Evolutionary conservation across 2,113 vertebrate genomes (phyloP).

Genomic region (Neotoma lepida): DNA sequence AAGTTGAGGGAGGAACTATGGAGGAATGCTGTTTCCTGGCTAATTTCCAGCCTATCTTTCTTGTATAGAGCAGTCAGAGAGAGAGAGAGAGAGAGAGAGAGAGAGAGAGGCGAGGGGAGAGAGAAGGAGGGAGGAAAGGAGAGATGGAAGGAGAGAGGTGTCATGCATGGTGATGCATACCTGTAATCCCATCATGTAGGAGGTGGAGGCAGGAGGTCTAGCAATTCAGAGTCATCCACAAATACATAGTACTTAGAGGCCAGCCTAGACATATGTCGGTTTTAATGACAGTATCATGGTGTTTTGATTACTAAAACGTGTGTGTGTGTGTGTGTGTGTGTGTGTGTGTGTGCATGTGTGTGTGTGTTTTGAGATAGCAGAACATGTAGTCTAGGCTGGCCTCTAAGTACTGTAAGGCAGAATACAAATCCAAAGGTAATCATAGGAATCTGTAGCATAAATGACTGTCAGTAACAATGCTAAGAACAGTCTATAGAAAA

Average conservation of each 20-base stretch:
- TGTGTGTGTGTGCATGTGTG: too few relatives aligned
- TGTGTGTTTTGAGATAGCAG: too few relatives aligned
- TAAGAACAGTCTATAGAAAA: not conserved
- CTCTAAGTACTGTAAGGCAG: too few relatives aligned
- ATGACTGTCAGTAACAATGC: not conserved
- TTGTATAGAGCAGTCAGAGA: rapidly evolving
- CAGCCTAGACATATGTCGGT: too few relatives aligned
- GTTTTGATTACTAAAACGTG: too few relatives aligned
- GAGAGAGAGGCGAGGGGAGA: too few relatives aligned
- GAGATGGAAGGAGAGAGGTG: not conserved
- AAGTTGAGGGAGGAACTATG: not conserved
- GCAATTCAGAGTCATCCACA: not conserved
- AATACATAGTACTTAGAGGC: not conserved
- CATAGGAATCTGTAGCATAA: not conserved
- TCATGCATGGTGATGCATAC: not conserved
- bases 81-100: too few relatives aligned
- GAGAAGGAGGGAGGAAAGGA: too few relatives aligned
- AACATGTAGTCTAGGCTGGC: too few relatives aligned
- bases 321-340: too few relatives aligned
- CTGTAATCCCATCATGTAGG: not conserved
- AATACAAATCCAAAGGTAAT: not conserved
- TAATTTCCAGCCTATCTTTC: too few relatives aligned
- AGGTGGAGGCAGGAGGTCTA: not conserved
- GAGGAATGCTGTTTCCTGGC: not conserved
- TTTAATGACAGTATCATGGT: too few relatives aligned